Evolutionary conservation across 23 tunicate genomes (phyloP), one percentile per base, ranked within the genome.

Genomic region (Halocynthia aurantium): DNA sequence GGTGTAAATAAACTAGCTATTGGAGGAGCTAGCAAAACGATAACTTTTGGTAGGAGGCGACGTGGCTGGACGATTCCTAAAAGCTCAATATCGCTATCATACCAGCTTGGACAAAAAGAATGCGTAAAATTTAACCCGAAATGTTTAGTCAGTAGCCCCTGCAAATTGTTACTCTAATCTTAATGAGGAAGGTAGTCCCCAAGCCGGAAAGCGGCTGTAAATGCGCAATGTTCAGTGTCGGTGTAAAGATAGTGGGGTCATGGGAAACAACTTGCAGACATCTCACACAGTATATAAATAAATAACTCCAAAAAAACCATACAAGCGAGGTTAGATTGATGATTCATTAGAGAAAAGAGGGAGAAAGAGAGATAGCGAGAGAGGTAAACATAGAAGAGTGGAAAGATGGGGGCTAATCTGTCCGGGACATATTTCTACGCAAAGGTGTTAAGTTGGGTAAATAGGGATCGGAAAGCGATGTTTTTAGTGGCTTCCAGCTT

Each of bases 211-310:
- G 54, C 75, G 54, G 44, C 55, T 70, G 78, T 64, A 54, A 74
- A 74, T 5, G 62, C 78, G 63, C 78, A 74, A 8, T 54, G 49
- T 8, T 10, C 64, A 64, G 55, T 22, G 55, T 4, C 20, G 15
- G 11, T 9, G 44, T 53, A 49, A 64, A 49, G 31, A 62, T 54
- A 20, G 11, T 54, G 40, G 78, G 78, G 78, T 74, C 78, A 74
- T 74, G 78, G 78, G 78, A 74, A 74, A 74, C 78, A 54, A 50
- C 78, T 74, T 64, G 78, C 40, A 52, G 78, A 62, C 22, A 62
- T 54, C 55, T 74, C 78, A 64, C 78, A 74, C 62, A 74, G 78
- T 74, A 74, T 54, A 74, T 64, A 74, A 74, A 74, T 54, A 74
- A 74, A 74, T 62, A 31, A 31, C 44, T 31, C 44, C 44, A 31